Evolutionary conservation across 2,113 vertebrate genomes (phyloP).

Genomic region (Neodon shergylaensis): DNA sequence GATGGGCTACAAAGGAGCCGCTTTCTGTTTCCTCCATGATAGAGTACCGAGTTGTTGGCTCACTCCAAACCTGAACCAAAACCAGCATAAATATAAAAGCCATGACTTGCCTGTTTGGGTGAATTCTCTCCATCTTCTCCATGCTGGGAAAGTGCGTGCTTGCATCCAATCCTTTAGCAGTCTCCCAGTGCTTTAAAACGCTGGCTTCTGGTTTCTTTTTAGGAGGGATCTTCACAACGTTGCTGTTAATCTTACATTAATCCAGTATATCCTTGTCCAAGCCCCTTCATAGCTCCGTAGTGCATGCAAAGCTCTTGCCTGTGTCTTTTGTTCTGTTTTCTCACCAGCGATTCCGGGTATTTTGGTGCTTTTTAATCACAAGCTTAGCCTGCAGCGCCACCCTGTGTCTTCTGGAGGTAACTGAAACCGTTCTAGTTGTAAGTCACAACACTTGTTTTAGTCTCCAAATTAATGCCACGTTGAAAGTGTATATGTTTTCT

Average conservation of each 20-base stretch:
- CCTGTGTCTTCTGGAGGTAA: conserved; percentile 66
- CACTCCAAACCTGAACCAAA: conserved; percentile 34
- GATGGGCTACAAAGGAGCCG: conserved; percentile 76
- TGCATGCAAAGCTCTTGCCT: not conserved
- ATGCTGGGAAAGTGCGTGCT: not conserved
- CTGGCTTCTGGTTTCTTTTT: not conserved
- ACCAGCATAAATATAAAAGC: conserved; percentile 80
- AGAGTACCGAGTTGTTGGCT: conserved; percentile 85
- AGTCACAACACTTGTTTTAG: not conserved
- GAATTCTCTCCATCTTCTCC: conserved; percentile 77
- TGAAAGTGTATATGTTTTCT: not conserved
- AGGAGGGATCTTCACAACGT: not conserved
- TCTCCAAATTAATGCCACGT: not conserved
- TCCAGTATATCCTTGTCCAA: not conserved
- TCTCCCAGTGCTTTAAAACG: not conserved
- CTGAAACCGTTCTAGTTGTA: not conserved
- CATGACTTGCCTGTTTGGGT: conserved; percentile 84
- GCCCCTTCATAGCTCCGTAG: not conserved
- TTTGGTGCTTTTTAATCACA: not conserved
- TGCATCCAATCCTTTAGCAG: conserved; percentile 7
- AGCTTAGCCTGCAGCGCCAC: conserved; percentile 79
- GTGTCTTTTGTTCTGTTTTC: not conserved
- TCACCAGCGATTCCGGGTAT: not conserved
- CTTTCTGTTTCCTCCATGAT: conserved; percentile 86
- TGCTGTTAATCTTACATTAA: not conserved